Base-by-base conservation (phyloP, 2,113 vertebrate genomes). In the Syrrhaptes paradoxus region DNA sequence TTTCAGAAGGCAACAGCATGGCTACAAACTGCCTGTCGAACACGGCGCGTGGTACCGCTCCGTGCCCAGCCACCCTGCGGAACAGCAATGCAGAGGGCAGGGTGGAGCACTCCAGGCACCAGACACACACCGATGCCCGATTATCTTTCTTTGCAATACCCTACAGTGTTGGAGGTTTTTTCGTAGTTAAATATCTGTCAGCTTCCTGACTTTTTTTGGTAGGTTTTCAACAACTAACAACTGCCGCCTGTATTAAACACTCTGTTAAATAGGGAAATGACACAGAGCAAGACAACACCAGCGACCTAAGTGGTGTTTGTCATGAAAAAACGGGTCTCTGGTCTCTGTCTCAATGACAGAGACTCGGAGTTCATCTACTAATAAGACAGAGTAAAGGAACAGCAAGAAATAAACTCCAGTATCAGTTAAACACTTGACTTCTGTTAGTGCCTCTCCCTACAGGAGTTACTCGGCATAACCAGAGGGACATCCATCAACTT, bases 221-320 rank as follows among this genome's bases (percentile, higher is more conserved):
- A 55, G 31, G 45, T 28, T 86, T 93, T 89, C 68, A 88, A 66
- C 61, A 79, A 57, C 45, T 62, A 11, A 95, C 24, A 48, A 41
- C 41, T 21, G 22, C 48, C 41, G 25, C 21, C 38, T 34, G 6
- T 16, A 59, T 67, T 32, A 72, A 94, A 66, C 5, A 10, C 48
- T 34, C n/a, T 3, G 8, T 25, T 77, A 48, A 67, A 59, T 0
- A 43, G 57, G 28, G 58, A 86, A 85, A 82, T 36, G 17, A 77
- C 61, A 78, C 4, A 59, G 17, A 77, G 12, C 7, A 18, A 54
- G 31, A 31, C 25, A 65, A 43, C 9, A 4, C 11, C 2, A 72
- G 7, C 4, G 18, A 48, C 10, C 2, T 5, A 31, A 57, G 28
- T 4, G 13, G 26, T 16, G 12, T 1, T 41, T 10, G 15, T 16